phyloP scores from a whole-genome alignment of 2,113 vertebrate species.

The Cryptomyrus ogoouensis region DNA sequence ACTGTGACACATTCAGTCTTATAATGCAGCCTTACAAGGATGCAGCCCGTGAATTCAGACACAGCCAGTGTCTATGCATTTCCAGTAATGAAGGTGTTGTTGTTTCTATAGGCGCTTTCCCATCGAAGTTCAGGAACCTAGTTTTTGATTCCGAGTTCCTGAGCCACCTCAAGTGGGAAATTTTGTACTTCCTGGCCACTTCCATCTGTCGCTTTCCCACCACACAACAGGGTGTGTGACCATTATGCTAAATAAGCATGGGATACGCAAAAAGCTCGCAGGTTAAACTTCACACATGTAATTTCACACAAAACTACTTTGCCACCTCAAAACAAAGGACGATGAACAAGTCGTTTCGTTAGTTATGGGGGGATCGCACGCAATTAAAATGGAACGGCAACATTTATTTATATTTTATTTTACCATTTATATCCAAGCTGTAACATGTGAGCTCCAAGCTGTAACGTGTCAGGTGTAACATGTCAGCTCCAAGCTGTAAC shows the following conservation, averaged over 20 bases:
- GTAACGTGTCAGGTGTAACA: too few species aligned
- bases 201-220: neutral
- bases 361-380: neutral
- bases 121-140: neutral
- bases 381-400: neutral
- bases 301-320: neutral
- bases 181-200: neutral
- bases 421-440: too few species aligned
- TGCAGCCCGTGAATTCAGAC: neutral
- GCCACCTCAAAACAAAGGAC: neutral
- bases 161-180: neutral
- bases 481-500: too few species aligned
- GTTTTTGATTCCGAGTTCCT: neutral
- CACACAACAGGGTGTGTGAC: neutral
- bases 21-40: neutral
- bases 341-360: neutral
- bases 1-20: neutral
- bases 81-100: neutral
- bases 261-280: neutral
- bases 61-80: neutral
- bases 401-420: neutral
- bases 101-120: neutral
- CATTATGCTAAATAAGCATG: neutral
- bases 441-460: too few species aligned
- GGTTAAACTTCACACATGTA: neutral